phyloP scores from a whole-genome alignment of 2,888 invertebrate species.

The Agrochola litura region DNA sequence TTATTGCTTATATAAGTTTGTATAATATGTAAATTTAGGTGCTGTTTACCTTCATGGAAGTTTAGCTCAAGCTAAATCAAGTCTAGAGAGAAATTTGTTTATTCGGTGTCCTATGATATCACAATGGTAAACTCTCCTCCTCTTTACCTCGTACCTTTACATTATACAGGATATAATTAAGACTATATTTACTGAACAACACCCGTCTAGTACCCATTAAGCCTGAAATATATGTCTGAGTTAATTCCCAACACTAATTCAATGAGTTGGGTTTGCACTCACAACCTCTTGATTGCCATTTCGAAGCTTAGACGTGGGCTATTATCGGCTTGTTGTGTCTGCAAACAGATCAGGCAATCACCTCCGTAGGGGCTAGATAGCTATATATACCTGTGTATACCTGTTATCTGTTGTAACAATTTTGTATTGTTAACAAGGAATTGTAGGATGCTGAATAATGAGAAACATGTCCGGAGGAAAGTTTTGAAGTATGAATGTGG shows the following conservation, averaged over 20 bases:
- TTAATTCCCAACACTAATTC: conserved; percentile 39
- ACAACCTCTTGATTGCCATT: conserved; percentile 46
- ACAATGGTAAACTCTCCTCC: not conserved
- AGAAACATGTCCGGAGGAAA: not conserved
- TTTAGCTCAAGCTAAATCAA: not conserved
- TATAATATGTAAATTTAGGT: not conserved
- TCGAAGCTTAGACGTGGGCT: conserved; percentile 33
- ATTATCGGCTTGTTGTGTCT: conserved; percentile 49
- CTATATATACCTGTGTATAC: not conserved
- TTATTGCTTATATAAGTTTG: not conserved
- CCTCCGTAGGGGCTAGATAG: not conserved
- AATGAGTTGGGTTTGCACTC: conserved; percentile 48
- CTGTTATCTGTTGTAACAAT: not conserved
- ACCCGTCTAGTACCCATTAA: not conserved
- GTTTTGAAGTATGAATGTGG: not conserved
- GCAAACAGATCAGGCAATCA: conserved; percentile 44
- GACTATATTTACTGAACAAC: not conserved
- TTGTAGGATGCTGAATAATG: not conserved
- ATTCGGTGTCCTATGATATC: not conserved
- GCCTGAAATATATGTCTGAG: conserved; percentile 22
- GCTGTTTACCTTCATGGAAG: not conserved
- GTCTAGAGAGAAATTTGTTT: not conserved
- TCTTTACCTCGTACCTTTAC: not conserved
- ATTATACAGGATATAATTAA: not conserved
- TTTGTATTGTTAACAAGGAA: not conserved